Evolutionary conservation across 2,888 invertebrate genomes (phyloP).

Genomic region (Chalcis sispes): DNA sequence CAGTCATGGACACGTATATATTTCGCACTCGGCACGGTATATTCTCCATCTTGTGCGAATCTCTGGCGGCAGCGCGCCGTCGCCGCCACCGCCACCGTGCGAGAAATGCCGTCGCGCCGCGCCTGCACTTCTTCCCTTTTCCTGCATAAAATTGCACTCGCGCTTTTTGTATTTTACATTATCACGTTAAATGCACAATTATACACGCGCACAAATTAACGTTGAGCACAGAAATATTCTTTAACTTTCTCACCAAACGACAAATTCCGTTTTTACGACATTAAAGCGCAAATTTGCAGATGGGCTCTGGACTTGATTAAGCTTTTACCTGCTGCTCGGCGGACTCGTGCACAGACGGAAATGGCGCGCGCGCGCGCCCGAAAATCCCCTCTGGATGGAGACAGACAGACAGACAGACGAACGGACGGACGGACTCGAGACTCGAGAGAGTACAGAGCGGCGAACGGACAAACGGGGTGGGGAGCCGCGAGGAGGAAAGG

Average conservation of each 20-base stretch:
- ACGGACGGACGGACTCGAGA: not conserved
- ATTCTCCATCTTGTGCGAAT: conserved; percentile 50
- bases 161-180: too few species aligned
- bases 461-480: not conserved
- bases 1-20: conserved; percentile 1
- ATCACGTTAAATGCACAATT: too few species aligned
- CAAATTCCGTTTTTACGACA: too few species aligned
- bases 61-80: conserved; percentile 12
- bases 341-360: conserved; percentile 13
- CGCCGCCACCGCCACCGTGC: not conserved
- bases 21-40: too few species aligned
- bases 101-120: not conserved
- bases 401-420: not conserved
- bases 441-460: not conserved
- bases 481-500: not conserved
- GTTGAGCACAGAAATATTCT: too few species aligned
- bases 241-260: too few species aligned
- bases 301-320: too few species aligned
- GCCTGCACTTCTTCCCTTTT: not conserved
- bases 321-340: conserved; percentile 29
- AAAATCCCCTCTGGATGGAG: conserved; percentile 22
- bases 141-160: conserved; percentile 6
- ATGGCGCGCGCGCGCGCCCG: conserved; percentile 20
- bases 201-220: too few species aligned
- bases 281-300: too few species aligned